Conservation (phyloP, 2,113 vertebrate genomes). For the Rhabdomys dilectus region DNA sequence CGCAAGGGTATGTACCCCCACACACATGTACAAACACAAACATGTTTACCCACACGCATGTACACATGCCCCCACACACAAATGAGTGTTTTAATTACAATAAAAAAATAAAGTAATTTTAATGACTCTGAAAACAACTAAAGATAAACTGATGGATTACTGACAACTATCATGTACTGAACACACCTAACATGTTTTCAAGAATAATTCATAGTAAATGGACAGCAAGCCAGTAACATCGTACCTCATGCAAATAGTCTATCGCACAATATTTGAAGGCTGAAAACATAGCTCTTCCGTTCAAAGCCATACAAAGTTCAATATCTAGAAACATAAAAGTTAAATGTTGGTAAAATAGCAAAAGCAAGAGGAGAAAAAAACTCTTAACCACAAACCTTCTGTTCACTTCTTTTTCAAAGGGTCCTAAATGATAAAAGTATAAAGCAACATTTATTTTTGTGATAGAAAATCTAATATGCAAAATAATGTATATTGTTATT, state of each 20-base stretch:
- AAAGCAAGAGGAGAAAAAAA: slow-evolving; percentile 39
- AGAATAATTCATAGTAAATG: slow-evolving; percentile 54
- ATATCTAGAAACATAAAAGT: slow-evolving; percentile 76
- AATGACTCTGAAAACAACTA: slow-evolving; percentile 63
- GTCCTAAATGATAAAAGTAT: slow-evolving; percentile 33
- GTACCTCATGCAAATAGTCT: slow-evolving; percentile 90
- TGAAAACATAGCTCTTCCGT: slow-evolving; percentile 85
- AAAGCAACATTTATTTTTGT: slow-evolving; percentile 42
- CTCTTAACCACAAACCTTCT: slow-evolving; percentile 46
- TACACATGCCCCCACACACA: neutral
- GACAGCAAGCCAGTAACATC: slow-evolving; percentile 72
- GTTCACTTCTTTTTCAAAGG: slow-evolving; percentile 36
- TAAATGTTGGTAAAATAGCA: slow-evolving; percentile 60
- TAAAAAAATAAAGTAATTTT: slow-evolving; percentile 49
- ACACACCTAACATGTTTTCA: slow-evolving; percentile 10
- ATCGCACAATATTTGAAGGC: slow-evolving; percentile 86
- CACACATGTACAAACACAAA: neutral
- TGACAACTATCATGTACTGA: slow-evolving; percentile 44
- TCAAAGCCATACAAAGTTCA: slow-evolving; percentile 62
- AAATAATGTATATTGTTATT: slow-evolving; percentile 28
- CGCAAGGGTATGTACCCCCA: neutral
- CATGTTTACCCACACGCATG: neutral
- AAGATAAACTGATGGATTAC: slow-evolving; percentile 26
- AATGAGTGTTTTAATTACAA: neutral
- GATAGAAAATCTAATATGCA: slow-evolving; percentile 39